A percentile compares a stretch with the other conserved stretches of the same genome.
phyloP scores from a whole-genome alignment of 2,888 invertebrate species.

The Lasioglossum marginatum region DNA sequence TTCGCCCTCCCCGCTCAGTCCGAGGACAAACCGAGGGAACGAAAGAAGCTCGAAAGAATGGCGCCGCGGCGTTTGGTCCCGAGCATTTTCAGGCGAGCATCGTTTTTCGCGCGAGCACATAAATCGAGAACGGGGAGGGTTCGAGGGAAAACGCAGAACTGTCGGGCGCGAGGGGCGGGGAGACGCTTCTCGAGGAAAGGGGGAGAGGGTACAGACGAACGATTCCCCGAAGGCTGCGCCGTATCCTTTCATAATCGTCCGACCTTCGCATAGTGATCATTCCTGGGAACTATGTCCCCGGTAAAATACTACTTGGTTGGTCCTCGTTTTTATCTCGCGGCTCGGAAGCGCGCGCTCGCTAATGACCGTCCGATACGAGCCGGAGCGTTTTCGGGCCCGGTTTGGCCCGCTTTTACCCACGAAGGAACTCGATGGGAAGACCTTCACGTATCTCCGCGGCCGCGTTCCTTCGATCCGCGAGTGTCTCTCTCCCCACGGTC shows the following conservation, averaged over 20 bases:
- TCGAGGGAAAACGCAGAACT: constrained; percentile 10
- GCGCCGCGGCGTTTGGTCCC: background rate
- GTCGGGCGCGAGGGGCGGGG: background rate
- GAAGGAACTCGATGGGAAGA: constrained; percentile 5
- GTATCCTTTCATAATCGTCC: constrained; percentile 79
- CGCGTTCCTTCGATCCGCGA: constrained; percentile 28
- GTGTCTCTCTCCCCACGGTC: background rate
- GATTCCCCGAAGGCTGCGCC: constrained; percentile 61
- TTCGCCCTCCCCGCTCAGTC: background rate
- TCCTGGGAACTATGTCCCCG: constrained; percentile 75
- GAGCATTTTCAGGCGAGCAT: background rate
- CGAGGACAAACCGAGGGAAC: background rate
- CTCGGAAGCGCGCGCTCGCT: constrained; percentile 79
- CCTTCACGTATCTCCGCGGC: constrained; percentile 13
- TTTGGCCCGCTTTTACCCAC: constrained; percentile 45
- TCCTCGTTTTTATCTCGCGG: constrained; percentile 80
- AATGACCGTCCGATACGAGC: constrained; percentile 80
- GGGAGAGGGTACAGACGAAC: constrained; percentile 28
- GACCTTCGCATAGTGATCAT: constrained; percentile 83
- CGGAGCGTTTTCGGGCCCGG: constrained; percentile 68
- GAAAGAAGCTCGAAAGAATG: constrained; percentile 2
- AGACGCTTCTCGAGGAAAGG: background rate
- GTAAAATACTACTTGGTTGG: constrained; percentile 77
- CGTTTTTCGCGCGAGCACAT: constrained; percentile 14
- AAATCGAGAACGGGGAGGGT: background rate